These are phyloP conservation scores for Copsychus sechellarum DNA, from an alignment of 2,113 vertebrate species.

Conservation along the genomic window DNA sequence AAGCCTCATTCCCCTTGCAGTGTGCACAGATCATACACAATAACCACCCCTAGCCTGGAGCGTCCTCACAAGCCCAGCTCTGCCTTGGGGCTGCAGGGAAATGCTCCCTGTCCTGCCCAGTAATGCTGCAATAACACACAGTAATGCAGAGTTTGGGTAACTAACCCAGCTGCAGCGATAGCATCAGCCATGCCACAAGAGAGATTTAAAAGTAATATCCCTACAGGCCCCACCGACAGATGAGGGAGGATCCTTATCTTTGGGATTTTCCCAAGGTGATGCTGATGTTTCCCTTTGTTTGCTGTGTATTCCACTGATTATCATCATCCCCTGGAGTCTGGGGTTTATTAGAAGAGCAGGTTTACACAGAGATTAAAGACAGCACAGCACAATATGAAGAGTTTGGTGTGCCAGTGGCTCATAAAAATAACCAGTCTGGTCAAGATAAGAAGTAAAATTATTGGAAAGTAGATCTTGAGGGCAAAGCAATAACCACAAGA, in stretches of 20 bases:
- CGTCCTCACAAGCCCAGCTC: background rate
- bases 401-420: background rate
- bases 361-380: background rate
- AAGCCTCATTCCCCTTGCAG: background rate
- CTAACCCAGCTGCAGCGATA: background rate
- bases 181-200: background rate
- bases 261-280: background rate
- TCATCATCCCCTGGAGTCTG: background rate
- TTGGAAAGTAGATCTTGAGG: background rate
- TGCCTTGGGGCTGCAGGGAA: background rate
- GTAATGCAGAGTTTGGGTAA: background rate
- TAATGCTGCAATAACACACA: background rate
- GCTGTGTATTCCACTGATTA: background rate
- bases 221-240: accelerated
- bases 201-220: conserved; percentile 27
- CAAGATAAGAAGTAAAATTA: background rate
- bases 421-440: background rate
- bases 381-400: background rate
- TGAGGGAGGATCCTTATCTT: background rate
- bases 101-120: background rate
- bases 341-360: background rate
- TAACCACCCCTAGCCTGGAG: background rate
- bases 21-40: background rate
- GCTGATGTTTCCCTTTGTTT: background rate
- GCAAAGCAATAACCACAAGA: background rate